Evolutionary conservation across 1,140 invertebrate species (phyloP), one percentile per base, ranked within the genome.

Genomic region (Sipha flava): DNA sequence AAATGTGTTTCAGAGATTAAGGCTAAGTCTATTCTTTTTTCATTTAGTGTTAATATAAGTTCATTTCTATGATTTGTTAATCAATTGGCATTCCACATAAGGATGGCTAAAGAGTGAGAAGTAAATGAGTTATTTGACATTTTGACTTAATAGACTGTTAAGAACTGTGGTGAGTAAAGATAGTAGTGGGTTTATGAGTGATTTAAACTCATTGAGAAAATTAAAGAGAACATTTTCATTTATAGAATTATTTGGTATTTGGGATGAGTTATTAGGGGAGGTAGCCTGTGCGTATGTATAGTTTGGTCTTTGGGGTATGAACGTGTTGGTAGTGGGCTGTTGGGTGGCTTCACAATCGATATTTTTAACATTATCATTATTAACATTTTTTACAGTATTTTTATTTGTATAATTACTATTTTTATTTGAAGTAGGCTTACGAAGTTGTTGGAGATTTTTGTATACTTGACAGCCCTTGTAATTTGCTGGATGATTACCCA

Each of bases 61-160:
- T 83, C 82, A 16, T 81, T 23, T 12, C n/a, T 80, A 21, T 81
- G 82, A 37, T 82, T 81, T 2, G 29, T 21, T 64, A 82, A 34
- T 7, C 82, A 81, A 37, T 83, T 83, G 21, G 83, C 66, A 64
- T 82, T 82, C 79, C 82, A 82, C 10, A 79, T 34, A 23, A 68
- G 66, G 40, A 68, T 68, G 66, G 21, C 34, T 43, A 68, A 29
- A 12, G 66, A 68, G 23, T 45, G n/a, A 26, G 43, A 47, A 18
- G 43, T 70, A 16, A 45, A 43, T 47, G 14, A 54, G 31, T 59
- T 40, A 79, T 79, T 70, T 45, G 12, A 29, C 40, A 70, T 70
- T 70, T 45, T 29, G 37, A 5, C 29, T 70, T 47, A 70, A n/a
- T 18, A 70, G 66, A 47, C 40, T 3, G 66, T 70, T 31, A 18